Base-by-base conservation (phyloP, 1,140 invertebrate species). In the Formica exsecta region DNA sequence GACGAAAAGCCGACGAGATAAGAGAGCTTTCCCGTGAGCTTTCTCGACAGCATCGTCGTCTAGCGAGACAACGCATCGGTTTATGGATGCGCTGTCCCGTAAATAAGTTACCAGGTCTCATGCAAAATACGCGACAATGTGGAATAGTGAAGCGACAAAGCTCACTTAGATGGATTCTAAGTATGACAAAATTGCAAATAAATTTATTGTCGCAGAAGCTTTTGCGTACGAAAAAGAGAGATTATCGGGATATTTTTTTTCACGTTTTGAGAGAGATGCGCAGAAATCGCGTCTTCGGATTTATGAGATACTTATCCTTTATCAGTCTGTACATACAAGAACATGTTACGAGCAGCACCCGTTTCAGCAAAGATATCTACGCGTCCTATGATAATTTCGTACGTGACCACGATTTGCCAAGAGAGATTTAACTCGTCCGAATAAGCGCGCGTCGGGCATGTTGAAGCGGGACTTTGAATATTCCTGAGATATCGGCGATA, bases 341-440 rank as follows among this genome's bases (percentile, higher is more conserved):
- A 83, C 68, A 19, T 44, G 54, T 64, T n/a, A 32, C 84, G 65
- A 41, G 3, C 41, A 29, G 22, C 57, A 38, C 36, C n/a, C 36
- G 41, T 62, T 19, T 19, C 32, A 29, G 19, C 32, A 32, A 90
- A 96, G 97, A 4, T 97, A 51, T 1, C 41, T 51, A 97, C 88
- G 97, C 97, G 98, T 96, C 0, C 97, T 98, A 85, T 97, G 95
- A 38, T 97, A 97, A 68, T 96, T 96, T 87, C 96, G 97, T 6
- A 95, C 77, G 68, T 73, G 65, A 86, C 81, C 44, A 68, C 62
- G 70, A 85, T 79, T 77, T 87, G 79, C 87, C 64, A 77, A 86
- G 44, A 64, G 75, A 89, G 87, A 88, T 90, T 87, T 75, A 70
- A 80, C 44, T 57, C 19, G 73, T 59, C 76, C 64, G 73, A 79